Evolutionary conservation across 1,140 invertebrate species (phyloP).

Genomic region (Drosophila nigrodunni): DNA sequence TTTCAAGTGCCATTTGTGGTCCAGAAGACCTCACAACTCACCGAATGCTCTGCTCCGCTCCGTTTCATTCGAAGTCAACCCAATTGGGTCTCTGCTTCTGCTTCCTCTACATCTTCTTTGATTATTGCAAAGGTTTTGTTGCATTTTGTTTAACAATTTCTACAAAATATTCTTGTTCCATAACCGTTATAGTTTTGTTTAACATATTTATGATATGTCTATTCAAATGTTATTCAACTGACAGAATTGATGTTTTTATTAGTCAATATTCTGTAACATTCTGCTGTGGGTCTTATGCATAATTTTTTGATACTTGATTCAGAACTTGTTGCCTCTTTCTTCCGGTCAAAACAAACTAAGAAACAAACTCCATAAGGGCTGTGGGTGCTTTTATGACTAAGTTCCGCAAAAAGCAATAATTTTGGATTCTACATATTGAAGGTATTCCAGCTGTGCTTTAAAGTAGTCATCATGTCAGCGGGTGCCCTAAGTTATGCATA

Average conservation of each 20-base stretch:
- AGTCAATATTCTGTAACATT: constrained; percentile 47
- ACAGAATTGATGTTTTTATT: constrained; percentile 73
- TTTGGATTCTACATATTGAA: neutral
- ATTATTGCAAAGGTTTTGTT: constrained; percentile 75
- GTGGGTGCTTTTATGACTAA: constrained; percentile 46
- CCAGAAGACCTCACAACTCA: constrained; percentile 58
- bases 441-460: constrained; percentile 31
- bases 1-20: constrained; percentile 77
- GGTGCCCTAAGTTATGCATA: constrained; percentile 6
- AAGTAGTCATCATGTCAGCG: constrained; percentile 36
- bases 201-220: constrained; percentile 70
- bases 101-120: constrained; percentile 14
- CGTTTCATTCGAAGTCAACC: too few species aligned
- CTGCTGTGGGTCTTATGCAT: constrained; percentile 69
- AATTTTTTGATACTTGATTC: constrained; percentile 43
- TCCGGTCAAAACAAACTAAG: constrained; percentile 36
- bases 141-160: constrained; percentile 67
- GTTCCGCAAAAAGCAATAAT: constrained; percentile 18
- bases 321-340: constrained; percentile 41
- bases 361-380: constrained; percentile 35
- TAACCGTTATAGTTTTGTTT: constrained; percentile 70
- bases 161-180: constrained; percentile 37
- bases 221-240: constrained; percentile 16
- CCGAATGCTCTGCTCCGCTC: neutral
- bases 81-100: neutral